Evolutionary conservation across 2,113 vertebrate species (phyloP), one percentile per base, ranked within the genome.

Genomic region (Dolichallabes microphthalmus): DNA sequence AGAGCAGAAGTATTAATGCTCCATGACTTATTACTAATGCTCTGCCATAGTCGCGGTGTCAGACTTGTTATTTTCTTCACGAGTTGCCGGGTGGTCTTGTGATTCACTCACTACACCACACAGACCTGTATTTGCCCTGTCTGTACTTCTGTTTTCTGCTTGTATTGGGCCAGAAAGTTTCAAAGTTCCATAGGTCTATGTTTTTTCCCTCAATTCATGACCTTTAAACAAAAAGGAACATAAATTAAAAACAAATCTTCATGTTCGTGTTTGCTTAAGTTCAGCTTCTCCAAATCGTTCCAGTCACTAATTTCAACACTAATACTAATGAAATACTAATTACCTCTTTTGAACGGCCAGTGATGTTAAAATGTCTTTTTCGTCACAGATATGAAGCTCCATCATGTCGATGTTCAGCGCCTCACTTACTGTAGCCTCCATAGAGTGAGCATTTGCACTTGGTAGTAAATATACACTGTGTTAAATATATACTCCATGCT

Each of bases 31-130:
- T 80, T 80, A 71, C 68, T 80, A 75, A 69, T 85, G 15, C 52
- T 52, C 71, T 77, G 57, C 32, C 57, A 14, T 69, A 35, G 50
- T 82, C 30, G 74, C 84, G 82, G 82, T 88, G 85, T 77, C 76
- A 88, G 85, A 88, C 87, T 63, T 52, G 80, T 66, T 83, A 78
- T 66, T 60, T 82, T 83, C 35, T 35, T 69, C 50, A 22, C 76
- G 73, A 82, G 30, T 82, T 53, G 57, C 82, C 10, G 53, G 27
- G 83, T 69, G 50, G 75, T 77, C 84, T 64, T 68, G 81, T 76
- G 81, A 82, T 83, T 84, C 61, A 20, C 9, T 74, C 81, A 39
- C 75, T 68, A 58, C 63, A 32, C 39, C 66, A 32, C 55, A 80
- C 69, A 80, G 73, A 73, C 35, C n/a, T 13, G 4, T 57, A 22